Conservation (phyloP, 1,140 invertebrate genomes). For the Zophobas atratus region DNA sequence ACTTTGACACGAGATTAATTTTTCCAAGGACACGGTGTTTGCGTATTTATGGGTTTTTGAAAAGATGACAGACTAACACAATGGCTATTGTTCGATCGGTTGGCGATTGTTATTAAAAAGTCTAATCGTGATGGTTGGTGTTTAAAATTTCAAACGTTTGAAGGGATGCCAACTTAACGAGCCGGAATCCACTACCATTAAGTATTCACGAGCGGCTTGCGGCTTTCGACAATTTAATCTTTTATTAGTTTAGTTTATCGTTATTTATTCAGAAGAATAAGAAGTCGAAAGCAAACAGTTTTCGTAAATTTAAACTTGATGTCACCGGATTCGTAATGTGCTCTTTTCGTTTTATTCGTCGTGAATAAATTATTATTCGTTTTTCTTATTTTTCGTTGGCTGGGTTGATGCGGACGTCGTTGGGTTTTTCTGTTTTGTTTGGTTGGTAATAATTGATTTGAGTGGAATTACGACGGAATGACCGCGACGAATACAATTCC, state of each 20-base stretch:
- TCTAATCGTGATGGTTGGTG: constrained; percentile 1
- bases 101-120: constrained; percentile 28
- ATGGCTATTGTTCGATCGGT: constrained; percentile 29
- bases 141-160: constrained; percentile 18
- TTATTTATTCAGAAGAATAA: constrained; percentile 34
- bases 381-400: constrained; percentile 2
- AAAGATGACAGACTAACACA: constrained; percentile 19
- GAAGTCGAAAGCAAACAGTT: constrained; percentile 35
- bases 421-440: not conserved
- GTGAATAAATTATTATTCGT: constrained; percentile 26
- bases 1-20: not conserved
- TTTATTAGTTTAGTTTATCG: constrained; percentile 42
- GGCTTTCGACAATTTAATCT: constrained; percentile 34
- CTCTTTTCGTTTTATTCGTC: constrained; percentile 15
- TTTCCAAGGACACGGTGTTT: constrained; percentile 13
- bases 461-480: too few relatives aligned
- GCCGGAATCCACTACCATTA: constrained; percentile 10
- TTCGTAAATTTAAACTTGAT: constrained; percentile 41
- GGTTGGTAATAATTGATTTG: too few relatives aligned
- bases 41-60: constrained; percentile 14
- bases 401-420: not conserved
- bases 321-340: constrained; percentile 22
- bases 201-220: constrained; percentile 1
- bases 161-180: constrained; percentile 8
- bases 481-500: too few relatives aligned